Evolutionary conservation across 2,113 vertebrate genomes (phyloP).

Genomic region (Fregetta grallaria): DNA sequence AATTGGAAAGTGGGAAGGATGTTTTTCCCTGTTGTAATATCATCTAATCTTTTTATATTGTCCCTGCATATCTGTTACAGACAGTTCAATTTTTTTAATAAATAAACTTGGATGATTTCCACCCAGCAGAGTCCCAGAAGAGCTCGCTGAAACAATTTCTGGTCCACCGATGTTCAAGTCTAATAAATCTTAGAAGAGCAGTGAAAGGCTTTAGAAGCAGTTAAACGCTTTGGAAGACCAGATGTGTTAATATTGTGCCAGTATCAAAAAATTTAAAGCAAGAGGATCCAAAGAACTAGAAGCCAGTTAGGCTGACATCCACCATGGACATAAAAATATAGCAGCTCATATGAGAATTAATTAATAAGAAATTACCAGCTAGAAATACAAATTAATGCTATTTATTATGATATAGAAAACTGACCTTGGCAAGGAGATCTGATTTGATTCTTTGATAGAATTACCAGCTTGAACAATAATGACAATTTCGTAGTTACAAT

Average conservation of each 20-base stretch:
- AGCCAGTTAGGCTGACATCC: not conserved
- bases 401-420: not conserved
- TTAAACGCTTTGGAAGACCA: not conserved
- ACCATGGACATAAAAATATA: not conserved
- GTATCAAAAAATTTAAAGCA: not conserved
- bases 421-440: not conserved
- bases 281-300: not conserved
- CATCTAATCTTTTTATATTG: not conserved
- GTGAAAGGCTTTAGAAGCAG: not conserved
- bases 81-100: not conserved
- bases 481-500: not conserved
- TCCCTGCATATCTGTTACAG: not conserved
- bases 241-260: not conserved
- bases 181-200: not conserved
- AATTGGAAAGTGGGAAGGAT: not conserved
- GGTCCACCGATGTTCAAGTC: not conserved
- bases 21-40: not conserved
- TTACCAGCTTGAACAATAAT: not conserved
- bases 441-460: not conserved
- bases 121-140: not conserved
- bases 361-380: not conserved
- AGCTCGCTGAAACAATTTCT: not conserved
- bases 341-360: not conserved
- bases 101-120: conserved; percentile 11
- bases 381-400: not conserved